Evolutionary conservation across 1,140 invertebrate species (phyloP).

Genomic region (Papilio helenus): DNA sequence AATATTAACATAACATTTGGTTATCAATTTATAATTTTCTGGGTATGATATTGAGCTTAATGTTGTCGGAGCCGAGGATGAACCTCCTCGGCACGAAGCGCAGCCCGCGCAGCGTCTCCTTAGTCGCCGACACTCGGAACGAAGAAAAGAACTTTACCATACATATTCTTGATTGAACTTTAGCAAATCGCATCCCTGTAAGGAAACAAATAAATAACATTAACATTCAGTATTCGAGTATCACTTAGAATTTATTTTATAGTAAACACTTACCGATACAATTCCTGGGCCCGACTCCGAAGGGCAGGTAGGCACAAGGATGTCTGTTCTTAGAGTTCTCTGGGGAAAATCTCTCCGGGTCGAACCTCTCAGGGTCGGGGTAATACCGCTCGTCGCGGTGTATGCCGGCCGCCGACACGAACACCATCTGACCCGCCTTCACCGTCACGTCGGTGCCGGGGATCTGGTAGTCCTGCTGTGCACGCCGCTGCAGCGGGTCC

Average conservation of each 20-base stretch:
- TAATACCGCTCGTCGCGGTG: conserved; percentile 54
- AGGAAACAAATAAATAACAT: background rate
- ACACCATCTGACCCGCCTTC: conserved; percentile 64
- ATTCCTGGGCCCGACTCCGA: conserved; percentile 40
- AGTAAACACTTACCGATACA: conserved; percentile 40
- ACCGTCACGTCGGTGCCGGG: conserved; percentile 77
- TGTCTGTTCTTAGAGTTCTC: conserved; percentile 32
- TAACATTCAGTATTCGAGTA: background rate
- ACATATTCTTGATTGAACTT: conserved; percentile 46
- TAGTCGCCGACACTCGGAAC: conserved; percentile 44
- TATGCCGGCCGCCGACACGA: conserved; percentile 48
- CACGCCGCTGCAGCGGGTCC: conserved; percentile 79
- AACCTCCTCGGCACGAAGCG: conserved; percentile 38
- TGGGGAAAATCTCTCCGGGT: conserved; percentile 41
- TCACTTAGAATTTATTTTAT: background rate
- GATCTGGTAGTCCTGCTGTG: conserved; percentile 81
- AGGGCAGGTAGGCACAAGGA: conserved; percentile 39
- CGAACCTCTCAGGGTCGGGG: conserved; percentile 81
- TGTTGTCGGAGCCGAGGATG: conserved; percentile 39
- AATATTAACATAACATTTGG: background rate
- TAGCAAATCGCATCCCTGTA: conserved; percentile 54
- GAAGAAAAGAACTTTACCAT: conserved; percentile 45
- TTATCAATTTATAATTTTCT: background rate
- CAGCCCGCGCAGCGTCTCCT: conserved; percentile 38
- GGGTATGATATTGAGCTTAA: conserved; percentile 47